Evolutionary conservation across 2,888 invertebrate species (phyloP), one percentile per base, ranked within the genome.

Genomic region (Scaptodrosophila latifasciaeformis): DNA sequence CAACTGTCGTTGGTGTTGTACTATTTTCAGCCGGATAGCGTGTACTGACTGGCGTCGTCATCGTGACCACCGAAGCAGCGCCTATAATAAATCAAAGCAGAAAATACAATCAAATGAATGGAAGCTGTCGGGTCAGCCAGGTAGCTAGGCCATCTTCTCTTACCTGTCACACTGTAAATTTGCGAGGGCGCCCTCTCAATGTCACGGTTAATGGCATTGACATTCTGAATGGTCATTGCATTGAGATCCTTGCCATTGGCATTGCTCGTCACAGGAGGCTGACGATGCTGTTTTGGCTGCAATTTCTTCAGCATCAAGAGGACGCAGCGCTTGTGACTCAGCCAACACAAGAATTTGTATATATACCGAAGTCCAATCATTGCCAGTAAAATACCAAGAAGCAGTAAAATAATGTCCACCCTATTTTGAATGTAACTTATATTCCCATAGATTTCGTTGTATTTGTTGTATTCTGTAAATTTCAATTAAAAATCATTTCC

Each of bases 1-100:
- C 62, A 2, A 75, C 67, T 6, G 83, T 82, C 0, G 92, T 92
- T 1, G 91, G 90, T 1, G 92, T 92, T 0, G 91, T 90, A 50
- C 84, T 84, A 65, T 93, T 93, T 82, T 94, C 93, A 13, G 93
- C 92, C 0, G 93, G 93, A 70, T 92, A 89, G 54, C 93, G 88
- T 56, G 90, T 90, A 64, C 91, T 92, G 0, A 92, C 87, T 0
- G 91, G 90, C 3, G 93, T 93, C 68, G 91, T 91, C 42, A 92
- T 89, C 0, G 93, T 93, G 5, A 90, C 88, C 0, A 91, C 90
- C 0, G 89, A 89, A 1, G 88, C 88, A 54, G 88, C 88, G 51
- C 88, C 90, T 82, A 52, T 10, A 62, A 67, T 31, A 53, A 53
- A 59, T 49, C 24, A 24, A 3, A 24, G 34, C 6, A 35, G 24